Conservation (phyloP, 2,113 vertebrate species). For the Mus pahari region DNA sequence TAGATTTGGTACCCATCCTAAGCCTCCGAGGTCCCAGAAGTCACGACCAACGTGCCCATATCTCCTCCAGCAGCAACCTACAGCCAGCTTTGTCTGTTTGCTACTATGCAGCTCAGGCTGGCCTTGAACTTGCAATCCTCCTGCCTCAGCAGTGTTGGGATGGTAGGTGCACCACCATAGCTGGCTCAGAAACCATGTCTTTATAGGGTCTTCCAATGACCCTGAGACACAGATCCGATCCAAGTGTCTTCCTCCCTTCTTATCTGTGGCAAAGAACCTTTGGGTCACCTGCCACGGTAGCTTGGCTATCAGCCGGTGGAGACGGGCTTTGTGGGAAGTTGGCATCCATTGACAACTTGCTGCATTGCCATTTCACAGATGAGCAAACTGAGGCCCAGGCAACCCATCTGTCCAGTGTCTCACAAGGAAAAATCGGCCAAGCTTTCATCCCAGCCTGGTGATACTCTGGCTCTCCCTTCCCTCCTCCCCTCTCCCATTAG, state of each 20-base stretch:
- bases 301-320: neutral
- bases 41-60: neutral
- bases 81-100: too few species aligned
- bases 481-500: too few species aligned
- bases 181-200: neutral
- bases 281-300: neutral
- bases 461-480: neutral
- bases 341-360: too few species aligned
- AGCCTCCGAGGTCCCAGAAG: neutral
- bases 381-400: neutral
- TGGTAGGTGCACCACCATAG: too few species aligned
- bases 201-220: neutral
- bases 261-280: neutral
- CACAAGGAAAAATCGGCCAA: neutral
- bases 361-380: neutral
- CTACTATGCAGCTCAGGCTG: neutral
- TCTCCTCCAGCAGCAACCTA: too few species aligned
- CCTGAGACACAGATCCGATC: neutral
- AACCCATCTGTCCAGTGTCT: neutral
- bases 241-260: neutral
- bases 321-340: too few species aligned
- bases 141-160: too few species aligned
- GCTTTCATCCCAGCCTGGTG: neutral
- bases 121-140: neutral
- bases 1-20: neutral